Conservation (phyloP, 2,797 vertebrate species). For the Thalassophryne amazonica region DNA sequence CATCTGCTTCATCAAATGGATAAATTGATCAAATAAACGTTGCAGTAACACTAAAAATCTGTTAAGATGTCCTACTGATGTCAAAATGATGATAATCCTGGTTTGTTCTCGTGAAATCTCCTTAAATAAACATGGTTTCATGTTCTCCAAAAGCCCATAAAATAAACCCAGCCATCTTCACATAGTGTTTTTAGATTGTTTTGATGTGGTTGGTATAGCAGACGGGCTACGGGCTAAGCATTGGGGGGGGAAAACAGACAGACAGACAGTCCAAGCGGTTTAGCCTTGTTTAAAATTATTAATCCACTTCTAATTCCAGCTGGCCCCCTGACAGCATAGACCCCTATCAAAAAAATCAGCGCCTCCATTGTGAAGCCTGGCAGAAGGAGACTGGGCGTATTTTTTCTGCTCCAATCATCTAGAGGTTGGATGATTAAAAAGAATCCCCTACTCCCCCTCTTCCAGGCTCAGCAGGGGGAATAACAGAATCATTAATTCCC, state of each 20-base stretch:
- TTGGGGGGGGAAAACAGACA: slow-evolving; percentile 71
- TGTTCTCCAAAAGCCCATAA: slow-evolving; percentile 42
- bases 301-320: slow-evolving; percentile 82
- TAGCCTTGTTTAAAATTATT: slow-evolving; percentile 84
- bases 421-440: slow-evolving; percentile 71
- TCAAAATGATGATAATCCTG: slow-evolving; percentile 45
- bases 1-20: background rate
- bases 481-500: slow-evolving; percentile 77
- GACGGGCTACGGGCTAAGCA: slow-evolving; percentile 76
- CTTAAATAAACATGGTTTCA: slow-evolving; percentile 59
- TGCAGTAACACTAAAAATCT: slow-evolving; percentile 9
- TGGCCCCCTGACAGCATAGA: slow-evolving; percentile 71
- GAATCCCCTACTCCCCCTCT: slow-evolving; percentile 43
- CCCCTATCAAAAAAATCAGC: slow-evolving; percentile 76
- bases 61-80: slow-evolving; percentile 28
- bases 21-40: background rate
- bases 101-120: slow-evolving; percentile 48
- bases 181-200: slow-evolving; percentile 70
- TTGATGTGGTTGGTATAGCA: slow-evolving; percentile 68
- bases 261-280: slow-evolving; percentile 79
- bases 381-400: slow-evolving; percentile 73
- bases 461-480: slow-evolving; percentile 64
- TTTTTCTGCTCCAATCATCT: slow-evolving; percentile 72
- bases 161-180: slow-evolving; percentile 52
- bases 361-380: slow-evolving; percentile 73